A percentile compares a stretch with the other conserved stretches of the same genome.
These are phyloP conservation scores for Xiphophorus couchianus DNA, from an alignment of 2,113 vertebrate species.

Conservation along the genomic window DNA sequence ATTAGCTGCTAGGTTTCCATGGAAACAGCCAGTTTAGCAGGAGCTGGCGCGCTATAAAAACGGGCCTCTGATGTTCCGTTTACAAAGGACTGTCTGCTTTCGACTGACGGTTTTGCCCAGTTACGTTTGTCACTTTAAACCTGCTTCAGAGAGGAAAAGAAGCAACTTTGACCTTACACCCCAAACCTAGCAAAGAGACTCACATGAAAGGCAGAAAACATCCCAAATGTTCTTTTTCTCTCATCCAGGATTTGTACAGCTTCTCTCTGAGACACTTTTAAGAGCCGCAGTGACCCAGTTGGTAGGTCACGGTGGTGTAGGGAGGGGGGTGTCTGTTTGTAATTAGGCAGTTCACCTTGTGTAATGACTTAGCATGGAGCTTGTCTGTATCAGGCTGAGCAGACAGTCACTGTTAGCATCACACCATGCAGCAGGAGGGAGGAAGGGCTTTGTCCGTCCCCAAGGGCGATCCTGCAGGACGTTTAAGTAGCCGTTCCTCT, in stretches of 20 bases:
- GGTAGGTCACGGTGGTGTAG: conserved; percentile 56
- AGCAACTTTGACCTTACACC: conserved; percentile 3
- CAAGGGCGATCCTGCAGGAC: conserved; percentile 62
- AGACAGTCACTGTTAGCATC: conserved; percentile 49
- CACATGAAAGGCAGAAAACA: conserved; percentile 10
- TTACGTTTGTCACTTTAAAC: conserved; percentile 45
- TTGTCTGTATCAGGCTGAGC: conserved; percentile 61
- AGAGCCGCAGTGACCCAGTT: conserved; percentile 64
- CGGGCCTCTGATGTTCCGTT: conserved; percentile 57
- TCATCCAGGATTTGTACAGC: conserved; percentile 31
- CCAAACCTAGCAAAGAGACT: conserved; percentile 22
- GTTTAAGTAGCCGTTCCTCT: conserved; percentile 41
- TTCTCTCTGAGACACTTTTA: conserved; percentile 45
- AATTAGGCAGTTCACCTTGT: conserved; percentile 67
- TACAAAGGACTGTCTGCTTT: conserved; percentile 61
- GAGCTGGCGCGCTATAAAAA: conserved; percentile 69
- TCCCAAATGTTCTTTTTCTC: conserved; percentile 47
- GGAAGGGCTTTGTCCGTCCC: conserved; percentile 47
- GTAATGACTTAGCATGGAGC: conserved; percentile 71
- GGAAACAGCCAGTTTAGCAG: conserved; percentile 78
- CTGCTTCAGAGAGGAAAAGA: conserved; percentile 10
- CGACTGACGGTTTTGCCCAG: conserved; percentile 47
- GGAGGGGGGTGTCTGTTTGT: conserved; percentile 46
- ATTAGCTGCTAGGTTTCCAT: conserved; percentile 80
- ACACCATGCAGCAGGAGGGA: conserved; percentile 17